Evolutionary conservation across 1,140 invertebrate genomes (phyloP).

Genomic region (Drosophila novamexicana): DNA sequence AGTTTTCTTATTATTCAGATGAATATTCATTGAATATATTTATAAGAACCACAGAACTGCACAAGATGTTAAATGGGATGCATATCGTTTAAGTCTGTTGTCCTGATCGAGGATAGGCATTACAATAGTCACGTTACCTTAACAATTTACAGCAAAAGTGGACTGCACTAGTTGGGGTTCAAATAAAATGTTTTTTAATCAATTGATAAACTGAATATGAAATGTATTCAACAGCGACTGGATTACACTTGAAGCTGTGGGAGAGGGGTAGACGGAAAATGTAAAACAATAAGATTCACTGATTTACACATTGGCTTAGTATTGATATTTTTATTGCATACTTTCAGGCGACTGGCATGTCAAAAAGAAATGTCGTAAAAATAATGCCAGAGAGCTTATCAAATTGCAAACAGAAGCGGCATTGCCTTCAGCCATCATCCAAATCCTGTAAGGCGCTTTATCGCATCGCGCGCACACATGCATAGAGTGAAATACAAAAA

Average conservation of each 20-base stretch:
- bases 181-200: slow-evolving; percentile 30
- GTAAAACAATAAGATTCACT: slow-evolving; percentile 78
- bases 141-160: not conserved
- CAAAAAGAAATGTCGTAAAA: slow-evolving; percentile 69
- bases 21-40: not conserved
- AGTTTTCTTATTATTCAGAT: not conserved
- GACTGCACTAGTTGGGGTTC: not conserved
- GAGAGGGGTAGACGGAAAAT: slow-evolving; percentile 33
- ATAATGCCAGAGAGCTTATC: slow-evolving; percentile 81
- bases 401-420: slow-evolving; percentile 77
- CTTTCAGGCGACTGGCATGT: slow-evolving; percentile 58
- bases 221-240: slow-evolving; percentile 12
- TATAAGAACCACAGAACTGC: no score
- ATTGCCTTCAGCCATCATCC: slow-evolving; percentile 59
- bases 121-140: no score
- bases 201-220: slow-evolving; percentile 38
- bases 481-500: slow-evolving; percentile 5
- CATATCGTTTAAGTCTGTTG: not conserved
- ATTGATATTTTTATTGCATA: slow-evolving; percentile 79
- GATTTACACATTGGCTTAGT: slow-evolving; percentile 79
- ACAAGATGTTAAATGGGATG: no score
- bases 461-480: slow-evolving; percentile 67
- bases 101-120: no score
- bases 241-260: not conserved
- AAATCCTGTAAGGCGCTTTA: slow-evolving; percentile 82